Evolutionary conservation across 2,888 invertebrate species (phyloP).

Genomic region (Mycalesis mineus): DNA sequence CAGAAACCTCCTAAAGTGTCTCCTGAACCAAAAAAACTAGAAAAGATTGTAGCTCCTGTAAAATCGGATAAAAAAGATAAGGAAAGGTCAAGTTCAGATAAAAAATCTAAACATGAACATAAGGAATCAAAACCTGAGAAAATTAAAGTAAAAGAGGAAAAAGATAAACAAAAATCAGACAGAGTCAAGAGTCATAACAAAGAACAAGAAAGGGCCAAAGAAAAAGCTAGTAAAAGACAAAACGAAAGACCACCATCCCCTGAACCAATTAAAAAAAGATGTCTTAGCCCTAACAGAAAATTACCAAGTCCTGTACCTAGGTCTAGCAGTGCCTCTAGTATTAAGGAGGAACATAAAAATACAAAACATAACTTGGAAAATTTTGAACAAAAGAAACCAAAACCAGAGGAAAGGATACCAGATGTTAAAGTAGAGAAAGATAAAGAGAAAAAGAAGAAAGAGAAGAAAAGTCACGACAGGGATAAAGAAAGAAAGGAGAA

Average conservation of each 20-base stretch:
- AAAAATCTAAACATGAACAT: conserved; percentile 70
- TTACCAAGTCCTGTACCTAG: conserved; percentile 56
- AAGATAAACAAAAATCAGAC: conserved; percentile 67
- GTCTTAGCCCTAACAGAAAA: conserved; percentile 57
- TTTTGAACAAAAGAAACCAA: conserved; percentile 57
- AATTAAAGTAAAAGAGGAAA: conserved; percentile 68
- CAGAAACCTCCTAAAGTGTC: conserved; percentile 85
- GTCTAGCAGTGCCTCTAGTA: conserved; percentile 64
- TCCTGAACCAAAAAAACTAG: conserved; percentile 80
- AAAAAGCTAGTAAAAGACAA: conserved; percentile 72
- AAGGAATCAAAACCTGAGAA: conserved; percentile 70
- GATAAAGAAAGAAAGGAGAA: conserved; percentile 80
- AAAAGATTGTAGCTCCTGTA: conserved; percentile 47
- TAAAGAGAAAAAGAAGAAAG: conserved; percentile 79
- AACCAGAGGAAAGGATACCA: conserved; percentile 71
- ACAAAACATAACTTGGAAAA: conserved; percentile 51
- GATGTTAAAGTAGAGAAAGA: conserved; percentile 78
- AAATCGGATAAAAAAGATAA: conserved; percentile 79
- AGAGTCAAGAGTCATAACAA: conserved; percentile 76
- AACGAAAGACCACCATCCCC: conserved; percentile 65
- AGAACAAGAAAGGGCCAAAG: conserved; percentile 76
- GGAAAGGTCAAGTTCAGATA: conserved; percentile 65
- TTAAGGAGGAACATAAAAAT: conserved; percentile 66
- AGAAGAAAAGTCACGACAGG: conserved; percentile 80
- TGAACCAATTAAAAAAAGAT: conserved; percentile 58